A percentile compares a stretch with the other conserved stretches of the same genome.
Conservation (phyloP, 1,140 invertebrate species). For the Drosophila sp. region DNA sequence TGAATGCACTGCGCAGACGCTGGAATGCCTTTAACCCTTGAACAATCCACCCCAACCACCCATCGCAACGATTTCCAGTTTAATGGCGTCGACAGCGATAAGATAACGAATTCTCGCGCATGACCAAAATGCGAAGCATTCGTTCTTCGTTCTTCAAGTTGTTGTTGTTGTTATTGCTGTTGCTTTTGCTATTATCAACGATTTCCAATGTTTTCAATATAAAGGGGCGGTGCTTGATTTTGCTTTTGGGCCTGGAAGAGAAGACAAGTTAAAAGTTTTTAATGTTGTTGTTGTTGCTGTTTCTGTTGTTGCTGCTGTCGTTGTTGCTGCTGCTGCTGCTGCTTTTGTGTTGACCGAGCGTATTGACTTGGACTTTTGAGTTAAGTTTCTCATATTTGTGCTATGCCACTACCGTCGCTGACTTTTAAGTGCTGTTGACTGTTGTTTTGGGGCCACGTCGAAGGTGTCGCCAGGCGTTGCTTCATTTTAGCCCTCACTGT, state of each 20-base stretch:
- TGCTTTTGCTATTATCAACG: conserved; percentile 60
- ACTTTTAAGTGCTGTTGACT: conserved; percentile 83
- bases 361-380: conserved; percentile 83
- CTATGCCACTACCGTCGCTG: conserved; percentile 60
- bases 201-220: conserved; percentile 82
- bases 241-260: conserved; percentile 59
- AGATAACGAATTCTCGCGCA: conserved; percentile 69
- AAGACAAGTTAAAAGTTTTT: conserved; percentile 23
- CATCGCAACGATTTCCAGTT: conserved; percentile 33
- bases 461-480: conserved; percentile 77
- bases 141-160: conserved; percentile 19
- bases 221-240: conserved; percentile 76
- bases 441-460: conserved; percentile 77
- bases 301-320: conserved; percentile 13
- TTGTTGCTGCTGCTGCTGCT: conserved; percentile 44
- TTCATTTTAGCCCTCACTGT: conserved; percentile 45
- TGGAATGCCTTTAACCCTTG: conserved; percentile 76
- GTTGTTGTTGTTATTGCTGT: conserved; percentile 40
- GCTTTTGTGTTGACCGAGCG: conserved; percentile 72
- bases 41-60: conserved; percentile 23
- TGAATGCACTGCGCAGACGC: conserved; percentile 56
- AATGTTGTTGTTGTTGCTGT: conserved; percentile 35
- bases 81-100: conserved; percentile 77
- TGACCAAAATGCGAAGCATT: conserved; percentile 50
- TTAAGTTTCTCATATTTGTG: conserved; percentile 83